Evolutionary conservation across 2,797 vertebrate species (phyloP), one percentile per base, ranked within the genome.

Genomic region (Sus cebifrons): DNA sequence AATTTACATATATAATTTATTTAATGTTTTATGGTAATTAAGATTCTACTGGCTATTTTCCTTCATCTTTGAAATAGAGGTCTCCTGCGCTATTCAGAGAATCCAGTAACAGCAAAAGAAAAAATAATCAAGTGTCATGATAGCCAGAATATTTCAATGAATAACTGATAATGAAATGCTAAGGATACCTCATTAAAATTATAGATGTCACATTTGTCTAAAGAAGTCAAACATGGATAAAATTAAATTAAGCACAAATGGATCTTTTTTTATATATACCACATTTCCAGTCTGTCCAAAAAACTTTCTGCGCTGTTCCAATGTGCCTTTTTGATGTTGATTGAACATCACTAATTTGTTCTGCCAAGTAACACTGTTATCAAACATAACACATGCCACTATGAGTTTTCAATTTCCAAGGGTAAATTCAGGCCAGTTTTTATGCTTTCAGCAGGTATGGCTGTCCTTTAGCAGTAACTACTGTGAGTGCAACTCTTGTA

Each of bases 311-410:
- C 36, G 78, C 27, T 27, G 74, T 83, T 71, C 3, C 27, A 91
- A 20, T 67, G 64, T 60, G 25, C 3, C 36, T 78, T 73, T 95
- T 64, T 82, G 60, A 87, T 89, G 71, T 58, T 67, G 49, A 52
- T 62, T 64, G 49, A 95, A 91, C 93, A 75, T 87, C 64, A 93
- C 23, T 82, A 64, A 60, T 96, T 93, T 94, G 23, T 78, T 79
- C 77, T 89, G 44, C 82, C 68, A 91, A 96, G 58, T 36, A 40
- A 91, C 44, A 91, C 67, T 94, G 40, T 93, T 94, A 93, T 96
- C 90, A 94, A 89, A 87, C 6, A 32, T 77, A 96, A 68, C 92
- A 92, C 25, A 94, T 64, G 60, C 23, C 68, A 78, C 82, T 68
- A 86, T 62, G 68, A 91, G 54, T 60, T 92, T 79, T 75, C 86